Percentiles rank a stretch among this genome's conserved stretches.
These are phyloP conservation scores for Hestina assimilis DNA, from an alignment of 1,140 invertebrate genomes.

Conservation along the genomic window DNA sequence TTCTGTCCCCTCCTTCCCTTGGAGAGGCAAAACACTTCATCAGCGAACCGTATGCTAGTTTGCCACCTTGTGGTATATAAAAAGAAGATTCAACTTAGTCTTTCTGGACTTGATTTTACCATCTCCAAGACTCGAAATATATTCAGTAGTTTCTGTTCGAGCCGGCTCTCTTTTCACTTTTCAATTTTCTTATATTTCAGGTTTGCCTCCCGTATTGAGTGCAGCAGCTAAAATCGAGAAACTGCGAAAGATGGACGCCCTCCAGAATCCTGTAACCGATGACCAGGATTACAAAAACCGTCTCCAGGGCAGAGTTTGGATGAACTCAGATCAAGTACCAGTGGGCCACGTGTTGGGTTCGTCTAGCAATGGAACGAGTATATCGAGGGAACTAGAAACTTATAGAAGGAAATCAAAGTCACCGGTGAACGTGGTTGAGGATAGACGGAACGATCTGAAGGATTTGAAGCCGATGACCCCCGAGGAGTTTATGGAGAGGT, in stretches of 20 bases:
- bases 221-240: constrained; percentile 58
- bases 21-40: too few relatives aligned
- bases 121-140: too few relatives aligned
- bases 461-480: constrained; percentile 54
- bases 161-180: too few relatives aligned
- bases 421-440: neutral
- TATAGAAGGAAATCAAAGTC: constrained; percentile 2
- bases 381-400: neutral
- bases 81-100: too few relatives aligned
- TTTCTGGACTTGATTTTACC: too few relatives aligned
- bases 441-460: constrained; percentile 28
- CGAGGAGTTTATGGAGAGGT: constrained; percentile 49
- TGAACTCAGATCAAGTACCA: neutral
- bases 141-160: too few relatives aligned
- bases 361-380: neutral
- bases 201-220: constrained; percentile 51
- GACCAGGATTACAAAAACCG: constrained; percentile 35
- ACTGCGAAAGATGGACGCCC: constrained; percentile 56
- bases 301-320: constrained; percentile 37
- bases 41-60: too few relatives aligned
- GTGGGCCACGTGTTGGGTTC: constrained; percentile 27
- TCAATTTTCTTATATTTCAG: constrained; percentile 26
- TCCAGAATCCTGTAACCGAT: constrained; percentile 35
- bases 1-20: too few relatives aligned
- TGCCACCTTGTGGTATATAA: too few relatives aligned